Evolutionary conservation across 2,797 vertebrate genomes (phyloP).

Genomic region (Paguma larvata): DNA sequence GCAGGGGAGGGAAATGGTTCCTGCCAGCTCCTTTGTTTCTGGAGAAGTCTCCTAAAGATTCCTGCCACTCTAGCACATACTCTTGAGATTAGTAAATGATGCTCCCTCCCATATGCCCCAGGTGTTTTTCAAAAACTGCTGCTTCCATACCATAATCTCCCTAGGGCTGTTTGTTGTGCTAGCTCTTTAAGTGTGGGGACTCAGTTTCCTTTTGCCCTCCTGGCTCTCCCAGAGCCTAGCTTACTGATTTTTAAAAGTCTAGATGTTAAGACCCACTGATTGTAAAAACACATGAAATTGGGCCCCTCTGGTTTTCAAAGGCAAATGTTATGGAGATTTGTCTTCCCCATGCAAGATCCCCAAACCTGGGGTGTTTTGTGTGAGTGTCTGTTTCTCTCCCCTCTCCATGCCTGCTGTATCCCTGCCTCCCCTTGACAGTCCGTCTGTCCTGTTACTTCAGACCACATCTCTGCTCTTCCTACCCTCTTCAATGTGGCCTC

Average conservation of each 20-base stretch:
- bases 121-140: background rate
- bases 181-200: background rate
- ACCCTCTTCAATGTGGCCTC: background rate
- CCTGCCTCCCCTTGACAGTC: background rate
- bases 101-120: background rate
- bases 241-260: background rate
- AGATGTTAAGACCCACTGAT: background rate
- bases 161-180: background rate
- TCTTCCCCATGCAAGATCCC: background rate
- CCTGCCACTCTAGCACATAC: background rate
- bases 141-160: background rate
- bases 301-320: background rate
- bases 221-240: background rate
- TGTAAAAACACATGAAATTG: background rate
- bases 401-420: background rate
- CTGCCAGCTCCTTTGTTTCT: background rate
- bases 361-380: background rate
- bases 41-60: background rate
- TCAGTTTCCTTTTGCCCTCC: background rate
- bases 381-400: background rate
- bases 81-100: background rate
- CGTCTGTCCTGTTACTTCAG: background rate
- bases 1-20: background rate
- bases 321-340: background rate
- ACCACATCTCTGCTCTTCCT: background rate